phyloP scores from a whole-genome alignment of 2,888 invertebrate genomes.

The Brachyopa scutellaris region DNA sequence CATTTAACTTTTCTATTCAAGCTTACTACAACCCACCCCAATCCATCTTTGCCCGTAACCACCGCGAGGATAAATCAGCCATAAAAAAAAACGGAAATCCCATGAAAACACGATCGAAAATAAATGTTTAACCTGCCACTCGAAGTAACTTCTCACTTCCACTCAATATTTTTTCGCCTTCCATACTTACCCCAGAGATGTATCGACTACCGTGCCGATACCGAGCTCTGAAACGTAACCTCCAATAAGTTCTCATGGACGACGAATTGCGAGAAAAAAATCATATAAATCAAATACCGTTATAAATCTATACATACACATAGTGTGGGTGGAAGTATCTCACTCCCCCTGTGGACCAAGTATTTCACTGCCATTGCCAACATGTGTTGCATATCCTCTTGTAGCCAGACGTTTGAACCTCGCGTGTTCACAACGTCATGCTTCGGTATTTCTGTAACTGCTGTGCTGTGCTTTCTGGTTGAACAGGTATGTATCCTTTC shows the following conservation, averaged over 20 bases:
- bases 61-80: too few species aligned
- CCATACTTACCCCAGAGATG: neutral
- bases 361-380: slow-evolving; percentile 2
- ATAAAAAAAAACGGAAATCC: neutral
- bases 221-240: neutral
- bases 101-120: slow-evolving; percentile 11
- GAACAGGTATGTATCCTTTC: slow-evolving; percentile 38
- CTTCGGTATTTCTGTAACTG: slow-evolving; percentile 24
- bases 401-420: neutral
- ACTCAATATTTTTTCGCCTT: neutral
- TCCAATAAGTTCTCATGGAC: slow-evolving; percentile 25
- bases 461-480: slow-evolving; percentile 16
- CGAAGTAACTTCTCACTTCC: slow-evolving; percentile 15
- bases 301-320: slow-evolving; percentile 32
- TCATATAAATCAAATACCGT: slow-evolving; percentile 41
- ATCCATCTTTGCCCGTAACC: too few species aligned
- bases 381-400: slow-evolving; percentile 50
- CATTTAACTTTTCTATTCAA: neutral
- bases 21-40: neutral
- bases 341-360: neutral
- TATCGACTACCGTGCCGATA: too few species aligned
- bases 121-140: slow-evolving; percentile 10
- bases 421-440: slow-evolving; percentile 25
- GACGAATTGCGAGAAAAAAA: neutral
- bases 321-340: slow-evolving; percentile 1